Conservation (phyloP, 1,140 invertebrate genomes). For the Elymnias hypermnestra region DNA sequence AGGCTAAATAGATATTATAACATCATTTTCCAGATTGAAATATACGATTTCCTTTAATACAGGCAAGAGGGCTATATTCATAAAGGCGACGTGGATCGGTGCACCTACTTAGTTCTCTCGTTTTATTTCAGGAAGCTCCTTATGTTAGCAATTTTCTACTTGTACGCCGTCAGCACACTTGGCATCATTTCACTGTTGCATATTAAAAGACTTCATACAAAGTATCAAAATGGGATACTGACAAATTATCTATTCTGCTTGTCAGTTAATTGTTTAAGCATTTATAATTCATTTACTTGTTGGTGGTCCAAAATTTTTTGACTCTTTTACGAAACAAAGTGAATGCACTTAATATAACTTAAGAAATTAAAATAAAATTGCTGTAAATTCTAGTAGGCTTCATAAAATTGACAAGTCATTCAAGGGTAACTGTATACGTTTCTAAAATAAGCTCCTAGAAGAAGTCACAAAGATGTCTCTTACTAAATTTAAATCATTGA, state of each 20-base stretch:
- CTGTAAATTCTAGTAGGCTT: no score
- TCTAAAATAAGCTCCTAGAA: no score
- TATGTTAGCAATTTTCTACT: slow-evolving; percentile 30
- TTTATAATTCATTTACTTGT: no score
- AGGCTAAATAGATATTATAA: slow-evolving; percentile 20
- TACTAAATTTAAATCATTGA: no score
- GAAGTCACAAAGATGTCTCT: no score
- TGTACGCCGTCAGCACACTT: slow-evolving; percentile 24
- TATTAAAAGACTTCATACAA: slow-evolving; percentile 29
- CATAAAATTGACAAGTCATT: not conserved
- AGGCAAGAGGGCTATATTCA: slow-evolving; percentile 1
- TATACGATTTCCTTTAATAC: slow-evolving; percentile 18
- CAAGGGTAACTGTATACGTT: no score
- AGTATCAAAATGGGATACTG: slow-evolving; percentile 16
- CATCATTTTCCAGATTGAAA: slow-evolving; percentile 14
- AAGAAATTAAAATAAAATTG: no score
- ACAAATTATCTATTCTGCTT: slow-evolving; percentile 6
- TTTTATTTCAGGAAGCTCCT: slow-evolving; percentile 21
- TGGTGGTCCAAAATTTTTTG: no score
- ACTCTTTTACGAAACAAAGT: no score
- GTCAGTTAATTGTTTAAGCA: not conserved
- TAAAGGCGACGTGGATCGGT: slow-evolving; percentile 3
- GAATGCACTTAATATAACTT: no score
- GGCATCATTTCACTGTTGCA: slow-evolving; percentile 30
- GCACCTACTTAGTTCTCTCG: slow-evolving; percentile 15